Conservation (phyloP, 2,797 vertebrate genomes). For the Sebastes matsubarae region DNA sequence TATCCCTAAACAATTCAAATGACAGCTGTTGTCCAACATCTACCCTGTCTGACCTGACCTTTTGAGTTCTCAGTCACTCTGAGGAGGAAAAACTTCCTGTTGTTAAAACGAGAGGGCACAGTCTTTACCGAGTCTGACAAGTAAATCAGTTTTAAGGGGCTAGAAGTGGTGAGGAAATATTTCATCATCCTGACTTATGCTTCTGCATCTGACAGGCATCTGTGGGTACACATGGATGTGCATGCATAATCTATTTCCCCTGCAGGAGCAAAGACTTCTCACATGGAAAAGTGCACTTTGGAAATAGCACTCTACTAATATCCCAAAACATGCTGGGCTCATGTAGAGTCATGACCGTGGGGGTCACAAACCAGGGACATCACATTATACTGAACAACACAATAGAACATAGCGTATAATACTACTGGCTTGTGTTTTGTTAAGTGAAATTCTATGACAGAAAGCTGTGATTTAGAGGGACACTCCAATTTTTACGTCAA, state of each 20-base stretch:
- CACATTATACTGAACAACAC: background rate
- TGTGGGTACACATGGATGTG: constrained; percentile 73
- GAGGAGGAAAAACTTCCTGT: constrained; percentile 18
- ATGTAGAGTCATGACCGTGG: background rate
- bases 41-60: constrained; percentile 53
- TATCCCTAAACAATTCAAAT: constrained; percentile 43
- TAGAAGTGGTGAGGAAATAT: constrained; percentile 54
- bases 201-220: constrained; percentile 73
- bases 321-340: background rate
- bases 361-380: background rate
- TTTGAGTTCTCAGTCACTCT: constrained; percentile 27
- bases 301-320: constrained; percentile 29
- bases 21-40: constrained; percentile 46
- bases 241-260: constrained; percentile 71
- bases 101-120: constrained; percentile 35
- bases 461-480: background rate
- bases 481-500: background rate
- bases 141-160: constrained; percentile 66
- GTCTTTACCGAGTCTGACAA: constrained; percentile 54
- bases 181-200: constrained; percentile 67
- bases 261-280: constrained; percentile 43
- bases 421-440: background rate
- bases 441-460: background rate
- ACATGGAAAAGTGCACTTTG: constrained; percentile 44
- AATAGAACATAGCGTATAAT: background rate